Conservation (phyloP, 1,140 invertebrate genomes). For the Bombus haemorrhoidalis region DNA sequence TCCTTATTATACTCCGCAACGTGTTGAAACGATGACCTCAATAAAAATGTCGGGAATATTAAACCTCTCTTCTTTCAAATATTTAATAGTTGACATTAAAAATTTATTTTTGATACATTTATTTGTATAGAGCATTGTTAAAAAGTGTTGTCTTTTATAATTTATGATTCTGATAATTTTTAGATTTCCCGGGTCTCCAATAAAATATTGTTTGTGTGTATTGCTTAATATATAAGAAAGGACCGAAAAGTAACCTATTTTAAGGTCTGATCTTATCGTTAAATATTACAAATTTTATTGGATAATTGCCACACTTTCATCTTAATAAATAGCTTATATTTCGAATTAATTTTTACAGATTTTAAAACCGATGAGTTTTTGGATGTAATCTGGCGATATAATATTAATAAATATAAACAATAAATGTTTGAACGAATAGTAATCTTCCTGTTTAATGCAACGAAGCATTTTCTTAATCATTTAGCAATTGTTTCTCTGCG, state of each 20-base stretch:
- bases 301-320: not conserved
- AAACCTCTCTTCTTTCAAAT: not conserved
- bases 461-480: not conserved
- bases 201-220: not conserved
- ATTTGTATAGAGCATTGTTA: too few relatives aligned
- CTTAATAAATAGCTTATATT: not conserved
- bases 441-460: not conserved
- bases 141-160: too few relatives aligned
- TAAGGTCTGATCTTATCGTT: not conserved
- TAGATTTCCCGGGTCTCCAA: too few relatives aligned
- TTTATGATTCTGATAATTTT: too few relatives aligned
- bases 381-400: not conserved
- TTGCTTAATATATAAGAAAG: not conserved
- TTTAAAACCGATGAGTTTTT: not conserved
- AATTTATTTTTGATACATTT: not conserved
- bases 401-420: not conserved
- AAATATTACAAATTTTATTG: not conserved
- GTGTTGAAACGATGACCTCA: not conserved
- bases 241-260: not conserved
- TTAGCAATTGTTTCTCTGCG: not conserved
- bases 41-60: not conserved
- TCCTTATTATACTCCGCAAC: not conserved
- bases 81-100: not conserved
- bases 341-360: not conserved
- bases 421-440: not conserved